A percentile compares a stretch with the other conserved stretches of the same genome.
These are phyloP conservation scores for Callimorpha dominula DNA, from an alignment of 2,888 invertebrate genomes.

Conservation along the genomic window DNA sequence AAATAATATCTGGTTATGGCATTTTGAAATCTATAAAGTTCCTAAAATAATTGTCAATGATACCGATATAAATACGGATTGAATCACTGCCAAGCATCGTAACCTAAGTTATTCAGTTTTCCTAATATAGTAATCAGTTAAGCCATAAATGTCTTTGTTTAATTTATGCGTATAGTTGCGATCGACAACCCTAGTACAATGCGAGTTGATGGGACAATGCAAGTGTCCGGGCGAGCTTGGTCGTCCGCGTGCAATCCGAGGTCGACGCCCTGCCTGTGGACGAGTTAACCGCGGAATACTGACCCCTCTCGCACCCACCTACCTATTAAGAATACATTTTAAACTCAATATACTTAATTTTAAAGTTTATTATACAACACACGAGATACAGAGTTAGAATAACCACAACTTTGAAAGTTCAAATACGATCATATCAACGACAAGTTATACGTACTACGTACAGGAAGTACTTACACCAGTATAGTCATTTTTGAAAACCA, in stretches of 20 bases:
- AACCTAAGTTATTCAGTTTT: neutral
- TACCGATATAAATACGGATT: neutral
- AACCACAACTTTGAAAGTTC: conserved; percentile 58
- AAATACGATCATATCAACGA: conserved; percentile 54
- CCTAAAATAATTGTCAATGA: neutral
- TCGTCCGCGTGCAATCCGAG: conserved; percentile 66
- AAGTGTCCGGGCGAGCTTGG: conserved; percentile 67
- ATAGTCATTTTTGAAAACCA: conserved; percentile 49
- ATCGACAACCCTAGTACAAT: conserved; percentile 62
- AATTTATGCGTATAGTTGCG: conserved; percentile 17
- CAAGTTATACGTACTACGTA: conserved; percentile 34
- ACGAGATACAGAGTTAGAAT: conserved; percentile 41
- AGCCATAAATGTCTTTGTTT: conserved; percentile 7
- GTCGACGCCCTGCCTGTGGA: conserved; percentile 73
- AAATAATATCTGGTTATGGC: neutral
- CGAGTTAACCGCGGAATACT: conserved; percentile 75
- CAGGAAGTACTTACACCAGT: conserved; percentile 52
- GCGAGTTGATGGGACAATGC: conserved; percentile 65
- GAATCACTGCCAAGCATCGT: neutral
- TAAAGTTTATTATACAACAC: conserved; percentile 55
- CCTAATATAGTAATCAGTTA: neutral
- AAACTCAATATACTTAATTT: conserved; percentile 53
- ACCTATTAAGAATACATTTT: conserved; percentile 54
- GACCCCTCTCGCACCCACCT: conserved; percentile 67
- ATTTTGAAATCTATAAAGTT: neutral